Percentiles rank a stretch among this genome's conserved stretches.
These are phyloP conservation scores for Melinaea marsaeus DNA, from an alignment of 2,888 invertebrate species.

Conservation along the genomic window DNA sequence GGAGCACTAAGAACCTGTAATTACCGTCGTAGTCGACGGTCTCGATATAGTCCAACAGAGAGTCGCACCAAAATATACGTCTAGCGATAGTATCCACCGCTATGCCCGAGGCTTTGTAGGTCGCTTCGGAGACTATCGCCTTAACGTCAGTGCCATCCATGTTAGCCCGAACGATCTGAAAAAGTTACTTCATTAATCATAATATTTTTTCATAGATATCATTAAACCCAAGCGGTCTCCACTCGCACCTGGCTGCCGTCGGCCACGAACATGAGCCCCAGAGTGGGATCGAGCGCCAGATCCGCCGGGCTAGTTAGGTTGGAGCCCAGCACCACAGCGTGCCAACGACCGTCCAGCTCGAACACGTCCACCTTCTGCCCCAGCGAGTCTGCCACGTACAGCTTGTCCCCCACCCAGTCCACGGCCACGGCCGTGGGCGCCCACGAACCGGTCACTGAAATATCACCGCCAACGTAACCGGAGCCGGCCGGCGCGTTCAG, in stretches of 20 bases:
- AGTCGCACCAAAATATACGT: constrained; percentile 97
- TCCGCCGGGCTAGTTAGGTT: constrained; percentile 95
- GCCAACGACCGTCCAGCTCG: constrained; percentile 90
- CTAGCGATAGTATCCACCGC: constrained; percentile 93
- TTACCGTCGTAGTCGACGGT: constrained; percentile 95
- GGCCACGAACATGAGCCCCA: constrained; percentile 92
- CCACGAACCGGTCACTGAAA: constrained; percentile 90
- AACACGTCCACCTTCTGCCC: constrained; percentile 96
- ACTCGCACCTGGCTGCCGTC: constrained; percentile 84
- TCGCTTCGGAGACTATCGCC: constrained; percentile 92
- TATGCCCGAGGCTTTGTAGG: constrained; percentile 95
- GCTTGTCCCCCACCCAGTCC: constrained; percentile 97
- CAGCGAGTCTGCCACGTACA: constrained; percentile 95
- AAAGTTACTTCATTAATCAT: too few relatives aligned
- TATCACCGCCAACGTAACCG: constrained; percentile 78
- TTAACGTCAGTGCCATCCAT: constrained; percentile 95
- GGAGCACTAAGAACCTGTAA: constrained; percentile 86
- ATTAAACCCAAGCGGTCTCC: too few relatives aligned
- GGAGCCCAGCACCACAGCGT: constrained; percentile 93
- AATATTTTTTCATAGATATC: too few relatives aligned
- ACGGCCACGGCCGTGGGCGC: constrained; percentile 94
- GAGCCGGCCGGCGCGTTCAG: constrained; percentile 65
- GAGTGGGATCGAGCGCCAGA: constrained; percentile 93
- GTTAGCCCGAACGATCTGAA: constrained; percentile 86
- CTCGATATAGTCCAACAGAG: constrained; percentile 95